Conservation (phyloP, 2,888 invertebrate genomes). For the Oasisia sp. region DNA sequence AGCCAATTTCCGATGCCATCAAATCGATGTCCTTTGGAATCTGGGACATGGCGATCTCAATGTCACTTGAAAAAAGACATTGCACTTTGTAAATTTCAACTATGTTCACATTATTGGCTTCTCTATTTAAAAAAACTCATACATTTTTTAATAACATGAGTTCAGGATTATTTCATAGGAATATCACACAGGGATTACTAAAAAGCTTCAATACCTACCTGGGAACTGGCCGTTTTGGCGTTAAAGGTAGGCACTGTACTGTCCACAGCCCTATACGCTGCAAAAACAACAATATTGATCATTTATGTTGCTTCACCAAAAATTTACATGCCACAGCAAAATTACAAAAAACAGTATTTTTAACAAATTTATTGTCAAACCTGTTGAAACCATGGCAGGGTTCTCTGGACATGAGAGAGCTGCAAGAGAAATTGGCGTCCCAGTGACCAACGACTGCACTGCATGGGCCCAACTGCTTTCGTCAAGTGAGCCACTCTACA, state of each 20-base stretch:
- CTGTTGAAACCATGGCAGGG: neutral
- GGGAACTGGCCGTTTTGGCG: slow-evolving; percentile 80
- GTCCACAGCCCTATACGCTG: neutral
- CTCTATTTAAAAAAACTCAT: neutral
- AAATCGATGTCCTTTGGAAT: slow-evolving; percentile 83
- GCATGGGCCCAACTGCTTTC: neutral
- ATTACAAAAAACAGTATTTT: neutral
- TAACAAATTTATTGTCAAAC: neutral
- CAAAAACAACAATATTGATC: neutral
- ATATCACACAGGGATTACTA: neutral
- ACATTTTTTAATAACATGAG: neutral
- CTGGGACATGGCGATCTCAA: slow-evolving; percentile 88
- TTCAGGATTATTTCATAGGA: neutral
- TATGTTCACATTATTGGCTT: neutral
- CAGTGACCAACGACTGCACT: neutral
- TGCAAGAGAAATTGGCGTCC: neutral
- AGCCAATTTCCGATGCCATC: slow-evolving; percentile 86
- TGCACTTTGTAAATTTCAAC: neutral
- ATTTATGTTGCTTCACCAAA: neutral
- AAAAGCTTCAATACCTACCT: slow-evolving; percentile 70
- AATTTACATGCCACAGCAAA: neutral
- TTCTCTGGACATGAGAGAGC: neutral
- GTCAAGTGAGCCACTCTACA: neutral
- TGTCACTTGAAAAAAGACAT: slow-evolving; percentile 72
- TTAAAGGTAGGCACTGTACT: slow-evolving; percentile 72